Evolutionary conservation across 2,113 vertebrate species (phyloP), one percentile per base, ranked within the genome.

Genomic region (Pyrgilauda ruficollis): DNA sequence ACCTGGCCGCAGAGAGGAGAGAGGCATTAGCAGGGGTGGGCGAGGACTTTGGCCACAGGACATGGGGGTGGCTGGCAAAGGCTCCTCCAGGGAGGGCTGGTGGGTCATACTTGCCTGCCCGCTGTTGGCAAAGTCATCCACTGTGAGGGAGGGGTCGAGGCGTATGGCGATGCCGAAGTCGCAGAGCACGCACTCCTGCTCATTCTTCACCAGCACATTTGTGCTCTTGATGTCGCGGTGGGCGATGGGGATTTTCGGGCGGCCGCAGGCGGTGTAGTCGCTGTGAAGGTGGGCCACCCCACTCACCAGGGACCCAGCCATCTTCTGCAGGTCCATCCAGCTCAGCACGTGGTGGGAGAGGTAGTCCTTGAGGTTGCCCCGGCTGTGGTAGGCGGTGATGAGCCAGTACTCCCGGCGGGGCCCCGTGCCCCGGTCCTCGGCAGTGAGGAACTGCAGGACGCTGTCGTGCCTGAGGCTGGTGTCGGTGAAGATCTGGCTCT

Each of bases 181-280:
- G 11, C 99, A 99, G 90, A 99, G 97, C 14, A 98, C 98, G 0
- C 98, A 99, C 94, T 98, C 98, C 53, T 75, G 96, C 64, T 98
- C 95, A 44, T 90, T 98, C 95, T 98, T 99, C 56, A 99, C 97
- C 87, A 99, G 97, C 2, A 99, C 98, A 35, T 99, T 99, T 17
- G 98, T 98, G 97, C 98, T 99, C 95, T 99, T 99, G 87, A 99
- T 98, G 95, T 99, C 99, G 4, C 99, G 97, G 82, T 99, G 99
- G 22, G 99, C 98, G 1, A 99, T 98, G 23, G 99, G 98, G 62
- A 99, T 98, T 88, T 99, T 99, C 0, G 98, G 96, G 13, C 91
- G 84, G 35, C 99, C 98, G 0, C 96, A 97, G 43, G 97, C 50
- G 0, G 98, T 98, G n/a, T 97, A 98, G 97, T 99, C 99, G 2